Base-by-base conservation (phyloP, 1,140 invertebrate genomes). In the Wasmannia auropunctata region DNA sequence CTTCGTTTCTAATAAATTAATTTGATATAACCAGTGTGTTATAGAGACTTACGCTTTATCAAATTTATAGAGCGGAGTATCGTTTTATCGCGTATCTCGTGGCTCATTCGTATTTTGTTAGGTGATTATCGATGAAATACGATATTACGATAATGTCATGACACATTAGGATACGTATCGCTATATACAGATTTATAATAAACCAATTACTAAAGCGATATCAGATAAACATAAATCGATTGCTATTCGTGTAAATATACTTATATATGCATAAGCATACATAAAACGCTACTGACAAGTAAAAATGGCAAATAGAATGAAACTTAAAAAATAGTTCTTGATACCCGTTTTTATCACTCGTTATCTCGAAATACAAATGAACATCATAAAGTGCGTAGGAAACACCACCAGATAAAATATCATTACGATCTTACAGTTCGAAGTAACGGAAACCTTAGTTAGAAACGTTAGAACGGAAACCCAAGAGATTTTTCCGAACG, bases 51-150 rank as follows among this genome's bases (percentile, higher is more conserved):
- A 56, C 0, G 3, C n/a, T 72, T 31, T 60, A 34, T 60, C 7
- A 43, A 72, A 46, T 46, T 60, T 72, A 58, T 43, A 83, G 62
- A 79, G 8, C 19, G 2, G 3, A 31, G 22, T 46, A 46, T 34
- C 11, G 11, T 81, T 72, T 81, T 72, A 72, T 72, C 51, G 37
- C 37, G 16, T 34, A 56, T 40, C 7, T 22, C 19, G 11, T 43
- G 34, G 19, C 11, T 81, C 37, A 31, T 11, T 22, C 1, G 25
- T 81, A 81, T 72, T n/a, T 70, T 43, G 34, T 72, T 81, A 72
- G 25, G 31, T 69, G 43, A 81, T 81, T 72, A 72, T 31, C 65
- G 16, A 56, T 81, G 37, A 81, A 81, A 81, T 81, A 81, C 14
- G 79, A 81, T 72, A 81, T 56, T 72, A 81, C 34, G 37, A 81